Percentiles rank a stretch among this genome's conserved stretches.
Conservation (phyloP, 2,797 vertebrate genomes). For the Amphiprion clarkii region DNA sequence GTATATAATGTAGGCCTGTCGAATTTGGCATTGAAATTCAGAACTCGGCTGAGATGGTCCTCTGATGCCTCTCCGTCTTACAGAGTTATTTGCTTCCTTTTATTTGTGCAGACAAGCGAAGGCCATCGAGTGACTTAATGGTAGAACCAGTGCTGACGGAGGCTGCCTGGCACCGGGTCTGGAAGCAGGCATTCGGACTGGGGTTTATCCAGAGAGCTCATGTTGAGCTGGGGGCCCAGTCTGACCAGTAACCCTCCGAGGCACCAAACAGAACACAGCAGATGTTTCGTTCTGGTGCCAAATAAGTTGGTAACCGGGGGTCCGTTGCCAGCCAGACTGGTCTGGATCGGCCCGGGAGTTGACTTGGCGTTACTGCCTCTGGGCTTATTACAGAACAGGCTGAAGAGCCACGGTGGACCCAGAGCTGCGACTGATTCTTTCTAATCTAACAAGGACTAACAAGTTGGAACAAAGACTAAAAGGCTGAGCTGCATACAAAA, state of each 20-base stretch:
- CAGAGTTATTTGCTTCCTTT: constrained; percentile 17
- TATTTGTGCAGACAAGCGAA: constrained; percentile 2
- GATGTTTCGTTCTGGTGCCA: constrained; percentile 71
- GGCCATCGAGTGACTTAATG: constrained; percentile 11
- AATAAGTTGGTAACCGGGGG: constrained; percentile 62
- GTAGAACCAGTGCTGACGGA: background rate
- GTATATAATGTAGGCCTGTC: background rate
- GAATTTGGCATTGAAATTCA: constrained; percentile 12
- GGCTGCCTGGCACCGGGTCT: constrained; percentile 44
- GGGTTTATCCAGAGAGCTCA: constrained; percentile 42
- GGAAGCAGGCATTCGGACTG: constrained; percentile 15
- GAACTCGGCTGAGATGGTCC: background rate
- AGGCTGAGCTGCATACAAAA: background rate
- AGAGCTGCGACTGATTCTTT: constrained; percentile 6
- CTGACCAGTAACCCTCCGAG: constrained; percentile 50
- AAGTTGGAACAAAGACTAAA: background rate
- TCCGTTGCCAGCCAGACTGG: constrained; percentile 44
- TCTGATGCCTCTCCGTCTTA: background rate
- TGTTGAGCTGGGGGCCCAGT: constrained; percentile 32
- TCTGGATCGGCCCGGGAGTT: constrained; percentile 23
- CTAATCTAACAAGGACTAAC: constrained; percentile 1
- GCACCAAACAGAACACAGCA: constrained; percentile 61
- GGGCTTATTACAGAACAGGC: constrained; percentile 52
- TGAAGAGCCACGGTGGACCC: constrained; percentile 22
- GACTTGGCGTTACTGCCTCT: constrained; percentile 25